phyloP scores from a whole-genome alignment of 1,140 invertebrate genomes.

The Trichonephila clavipes region DNA sequence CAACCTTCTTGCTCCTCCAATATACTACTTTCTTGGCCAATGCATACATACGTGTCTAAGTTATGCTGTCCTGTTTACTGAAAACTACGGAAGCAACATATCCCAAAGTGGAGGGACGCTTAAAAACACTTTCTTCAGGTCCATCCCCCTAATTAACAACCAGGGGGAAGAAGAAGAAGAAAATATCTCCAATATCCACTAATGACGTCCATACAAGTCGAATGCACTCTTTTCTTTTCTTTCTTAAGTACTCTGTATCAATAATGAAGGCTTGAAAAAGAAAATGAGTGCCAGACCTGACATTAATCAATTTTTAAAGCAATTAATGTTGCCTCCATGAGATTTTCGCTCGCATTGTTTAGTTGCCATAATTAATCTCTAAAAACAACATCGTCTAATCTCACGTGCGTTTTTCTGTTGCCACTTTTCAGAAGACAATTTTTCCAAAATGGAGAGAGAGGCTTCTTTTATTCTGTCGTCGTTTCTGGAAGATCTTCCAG shows the following conservation, averaged over 20 bases:
- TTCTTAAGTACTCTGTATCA: slow-evolving; percentile 34
- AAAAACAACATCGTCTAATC: slow-evolving; percentile 41
- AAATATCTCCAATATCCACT: slow-evolving; percentile 35
- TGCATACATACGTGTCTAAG: too few species aligned
- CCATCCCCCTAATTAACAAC: slow-evolving; percentile 19
- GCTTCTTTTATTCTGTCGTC: background rate
- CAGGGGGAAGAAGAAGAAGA: background rate
- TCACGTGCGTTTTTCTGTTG: background rate
- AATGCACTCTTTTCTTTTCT: background rate
- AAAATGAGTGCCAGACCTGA: background rate
- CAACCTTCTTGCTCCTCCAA: background rate
- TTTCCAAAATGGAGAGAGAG: background rate
- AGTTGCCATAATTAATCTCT: slow-evolving; percentile 57
- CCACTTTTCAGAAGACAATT: background rate
- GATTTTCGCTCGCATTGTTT: slow-evolving; percentile 49
- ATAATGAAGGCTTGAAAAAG: background rate
- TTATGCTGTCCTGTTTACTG: background rate
- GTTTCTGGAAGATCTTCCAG: background rate
- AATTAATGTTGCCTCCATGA: slow-evolving; percentile 59
- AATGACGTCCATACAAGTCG: slow-evolving; percentile 22
- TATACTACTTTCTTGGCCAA: background rate
- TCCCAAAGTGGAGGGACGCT: background rate
- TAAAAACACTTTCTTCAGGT: background rate
- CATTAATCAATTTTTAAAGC: slow-evolving; percentile 69
- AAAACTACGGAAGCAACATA: background rate